Evolutionary conservation across 2,113 vertebrate genomes (phyloP).

Genomic region (Brachyhypopomus gauderio): DNA sequence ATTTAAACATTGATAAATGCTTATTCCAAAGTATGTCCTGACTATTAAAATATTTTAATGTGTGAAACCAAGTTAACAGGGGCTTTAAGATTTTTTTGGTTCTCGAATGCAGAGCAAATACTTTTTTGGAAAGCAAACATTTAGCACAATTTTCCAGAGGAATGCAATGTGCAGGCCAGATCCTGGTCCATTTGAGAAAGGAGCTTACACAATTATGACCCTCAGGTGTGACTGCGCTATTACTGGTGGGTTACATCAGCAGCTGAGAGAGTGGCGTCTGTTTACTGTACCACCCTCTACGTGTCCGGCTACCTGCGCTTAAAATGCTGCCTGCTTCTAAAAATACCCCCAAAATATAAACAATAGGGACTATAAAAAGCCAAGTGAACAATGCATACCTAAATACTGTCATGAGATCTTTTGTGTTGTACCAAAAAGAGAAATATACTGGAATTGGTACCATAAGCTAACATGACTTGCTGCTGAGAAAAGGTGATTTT

Average conservation of each 20-base stretch:
- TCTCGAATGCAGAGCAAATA: too few relatives aligned
- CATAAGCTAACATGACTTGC: background rate
- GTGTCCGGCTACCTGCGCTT: background rate
- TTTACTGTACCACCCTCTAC: background rate
- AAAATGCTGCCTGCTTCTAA: too few relatives aligned
- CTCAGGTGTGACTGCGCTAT: background rate
- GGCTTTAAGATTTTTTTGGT: too few relatives aligned
- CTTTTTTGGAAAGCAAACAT: background rate
- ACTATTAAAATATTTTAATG: too few relatives aligned
- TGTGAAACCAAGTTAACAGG: too few relatives aligned
- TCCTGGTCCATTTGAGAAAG: background rate
- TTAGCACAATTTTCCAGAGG: background rate
- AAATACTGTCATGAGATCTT: too few relatives aligned
- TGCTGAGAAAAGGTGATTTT: background rate
- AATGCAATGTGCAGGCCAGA: background rate
- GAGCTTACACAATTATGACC: conserved; percentile 4
- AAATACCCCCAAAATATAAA: too few relatives aligned
- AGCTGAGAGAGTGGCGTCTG: background rate
- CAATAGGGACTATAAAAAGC: too few relatives aligned
- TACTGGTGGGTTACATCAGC: conserved; percentile 30
- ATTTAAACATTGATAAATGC: too few relatives aligned
- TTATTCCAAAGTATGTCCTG: too few relatives aligned
- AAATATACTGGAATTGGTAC: background rate
- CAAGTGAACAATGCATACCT: too few relatives aligned
- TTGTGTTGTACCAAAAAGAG: background rate